Evolutionary conservation across 2,113 vertebrate species (phyloP).

Genomic region (Sapajus apella): DNA sequence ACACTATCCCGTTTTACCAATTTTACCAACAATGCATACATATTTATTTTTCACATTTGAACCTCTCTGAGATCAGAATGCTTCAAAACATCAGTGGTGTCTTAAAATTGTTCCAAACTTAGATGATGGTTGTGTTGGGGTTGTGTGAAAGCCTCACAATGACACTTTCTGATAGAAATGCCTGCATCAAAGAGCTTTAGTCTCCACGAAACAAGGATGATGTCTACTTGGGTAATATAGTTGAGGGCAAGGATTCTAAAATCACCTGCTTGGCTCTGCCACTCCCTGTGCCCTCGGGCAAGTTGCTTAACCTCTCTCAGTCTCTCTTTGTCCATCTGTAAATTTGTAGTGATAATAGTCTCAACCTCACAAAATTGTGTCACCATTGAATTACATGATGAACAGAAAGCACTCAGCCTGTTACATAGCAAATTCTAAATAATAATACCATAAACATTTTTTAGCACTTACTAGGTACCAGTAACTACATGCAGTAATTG

Average conservation of each 20-base stretch:
- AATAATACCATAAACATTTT: background rate
- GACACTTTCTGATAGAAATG: background rate
- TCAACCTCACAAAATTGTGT: background rate
- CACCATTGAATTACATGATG: background rate
- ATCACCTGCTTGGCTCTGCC: background rate
- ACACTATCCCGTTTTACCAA: background rate
- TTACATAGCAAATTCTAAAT: background rate
- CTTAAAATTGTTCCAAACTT: background rate
- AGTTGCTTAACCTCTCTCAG: background rate
- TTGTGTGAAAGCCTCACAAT: background rate
- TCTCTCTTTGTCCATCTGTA: background rate
- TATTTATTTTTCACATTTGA: background rate
- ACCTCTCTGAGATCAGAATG: background rate
- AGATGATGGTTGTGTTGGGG: background rate
- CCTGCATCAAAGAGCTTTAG: too few species aligned
- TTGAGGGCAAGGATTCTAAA: background rate
- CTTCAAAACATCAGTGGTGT: background rate
- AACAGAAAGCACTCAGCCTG: background rate
- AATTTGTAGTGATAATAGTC: background rate
- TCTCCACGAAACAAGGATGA: background rate
- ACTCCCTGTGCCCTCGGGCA: background rate
- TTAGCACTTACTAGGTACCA: background rate
- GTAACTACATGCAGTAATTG: background rate
- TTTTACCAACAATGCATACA: background rate
- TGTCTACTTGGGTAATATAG: background rate